Evolutionary conservation across 2,888 invertebrate species (phyloP).

Genomic region (Lepidocyrtinus sp.): DNA sequence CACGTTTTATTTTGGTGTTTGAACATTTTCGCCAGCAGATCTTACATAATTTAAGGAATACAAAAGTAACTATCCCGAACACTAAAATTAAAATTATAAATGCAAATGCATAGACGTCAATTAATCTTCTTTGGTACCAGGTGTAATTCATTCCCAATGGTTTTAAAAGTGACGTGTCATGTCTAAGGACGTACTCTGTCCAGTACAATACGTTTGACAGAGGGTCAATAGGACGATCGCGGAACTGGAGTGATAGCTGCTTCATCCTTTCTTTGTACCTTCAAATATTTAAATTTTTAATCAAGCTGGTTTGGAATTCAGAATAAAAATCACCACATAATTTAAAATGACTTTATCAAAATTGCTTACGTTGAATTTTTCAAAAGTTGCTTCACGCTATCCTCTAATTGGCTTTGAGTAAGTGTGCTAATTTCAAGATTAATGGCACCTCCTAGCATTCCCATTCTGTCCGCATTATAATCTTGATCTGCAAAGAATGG

Average conservation of each 20-base stretch:
- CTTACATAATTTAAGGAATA: not conserved
- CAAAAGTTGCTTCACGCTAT: conserved; percentile 10
- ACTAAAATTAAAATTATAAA: not conserved
- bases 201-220: conserved; percentile 49
- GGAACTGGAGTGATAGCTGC: conserved; percentile 41
- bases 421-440: conserved; percentile 42
- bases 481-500: conserved; percentile 67
- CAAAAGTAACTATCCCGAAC: not conserved
- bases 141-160: conserved; percentile 46
- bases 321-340: not conserved
- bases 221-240: conserved; percentile 55
- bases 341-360: not conserved
- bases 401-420: conserved; percentile 14
- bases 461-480: conserved; percentile 55
- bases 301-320: conserved; percentile 11
- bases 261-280: conserved; percentile 27
- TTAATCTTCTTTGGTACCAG: conserved; percentile 54
- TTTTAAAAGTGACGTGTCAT: conserved; percentile 37
- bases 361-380: conserved; percentile 22
- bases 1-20: too few relatives aligned
- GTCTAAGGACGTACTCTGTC: conserved; percentile 50
- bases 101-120: conserved; percentile 47
- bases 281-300: not conserved
- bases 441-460: conserved; percentile 50
- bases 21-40: too few relatives aligned